Evolutionary conservation across 2,113 vertebrate genomes (phyloP), one percentile per base, ranked within the genome.

Genomic region (Halichoerus grypus): DNA sequence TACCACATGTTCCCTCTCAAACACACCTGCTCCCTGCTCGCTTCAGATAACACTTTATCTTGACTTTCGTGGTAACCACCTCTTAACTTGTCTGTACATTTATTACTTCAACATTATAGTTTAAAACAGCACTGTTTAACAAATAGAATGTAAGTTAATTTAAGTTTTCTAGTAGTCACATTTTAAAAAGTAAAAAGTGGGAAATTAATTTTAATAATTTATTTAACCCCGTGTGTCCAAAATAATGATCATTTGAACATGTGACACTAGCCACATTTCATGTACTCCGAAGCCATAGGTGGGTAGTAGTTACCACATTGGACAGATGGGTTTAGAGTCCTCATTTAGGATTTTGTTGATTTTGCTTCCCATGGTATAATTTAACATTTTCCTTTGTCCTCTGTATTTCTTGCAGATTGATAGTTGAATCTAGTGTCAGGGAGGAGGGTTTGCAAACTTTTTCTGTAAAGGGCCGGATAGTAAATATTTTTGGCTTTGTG

Each of bases 341-440:
- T 92, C n/a, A 3, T 82, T 94, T 86, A 71, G 39, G 49, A 84
- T 96, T 88, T 83, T 93, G 15, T 42, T 91, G 79, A 89, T 85
- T 71, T 19, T 3, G 88, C 74, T 96, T 94, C 24, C 18, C 6
- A 80, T 71, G 22, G 22, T 74, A 19, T 82, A 42, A 88, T 63
- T 88, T 91, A 74, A 11, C 10, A 13, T 96, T 97, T 96, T 94
- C 63, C 84, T 93, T 94, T 94, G 57, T 57, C n/a, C 15, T 63
- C 46, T 79, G 3, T 91, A 36, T 91, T 79, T 91, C 33, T 18
- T 82, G 24, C 31, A 95, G 31, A 57, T 83, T 71, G 36, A 21
- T 96, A 61, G 63, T 86, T 77, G 33, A 53, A 69, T 93, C 21
- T 76, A 69, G n/a, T 28, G 15, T 16, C 22, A 26, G 61, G 3